phyloP scores from a whole-genome alignment of 2,113 vertebrate species.

The Hydrochoerus hydrochaeris region DNA sequence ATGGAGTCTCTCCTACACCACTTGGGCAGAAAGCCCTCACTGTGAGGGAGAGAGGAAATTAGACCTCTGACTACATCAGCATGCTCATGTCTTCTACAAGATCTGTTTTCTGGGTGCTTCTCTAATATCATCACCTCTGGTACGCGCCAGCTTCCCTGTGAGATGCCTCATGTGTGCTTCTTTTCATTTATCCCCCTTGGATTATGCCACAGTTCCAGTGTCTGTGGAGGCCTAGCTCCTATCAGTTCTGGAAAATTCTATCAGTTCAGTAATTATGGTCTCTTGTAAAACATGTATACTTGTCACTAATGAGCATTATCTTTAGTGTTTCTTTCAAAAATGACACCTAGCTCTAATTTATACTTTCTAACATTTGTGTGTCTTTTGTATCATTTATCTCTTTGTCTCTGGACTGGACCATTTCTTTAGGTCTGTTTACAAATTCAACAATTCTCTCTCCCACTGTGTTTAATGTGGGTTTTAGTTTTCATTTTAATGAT shows the following conservation, averaged over 20 bases:
- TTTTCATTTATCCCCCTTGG: background rate
- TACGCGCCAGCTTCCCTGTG: background rate
- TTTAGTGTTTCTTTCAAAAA: background rate
- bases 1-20: background rate
- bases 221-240: background rate
- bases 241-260: background rate
- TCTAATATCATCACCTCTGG: rapidly evolving
- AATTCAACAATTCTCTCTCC: background rate
- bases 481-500: conserved; percentile 12
- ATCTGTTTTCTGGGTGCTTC: too few relatives aligned
- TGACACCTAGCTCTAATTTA: background rate
- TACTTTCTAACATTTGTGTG: background rate
- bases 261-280: background rate
- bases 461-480: background rate
- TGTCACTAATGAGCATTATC: background rate
- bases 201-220: background rate
- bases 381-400: background rate
- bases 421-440: background rate
- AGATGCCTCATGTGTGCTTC: background rate
- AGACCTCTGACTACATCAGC: background rate
- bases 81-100: rapidly evolving
- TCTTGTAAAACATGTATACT: background rate
- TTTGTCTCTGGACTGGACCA: background rate
- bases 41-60: background rate
- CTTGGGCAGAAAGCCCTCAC: background rate